phyloP scores from a whole-genome alignment of 2,113 vertebrate species.

The Rhynchomys soricoides region DNA sequence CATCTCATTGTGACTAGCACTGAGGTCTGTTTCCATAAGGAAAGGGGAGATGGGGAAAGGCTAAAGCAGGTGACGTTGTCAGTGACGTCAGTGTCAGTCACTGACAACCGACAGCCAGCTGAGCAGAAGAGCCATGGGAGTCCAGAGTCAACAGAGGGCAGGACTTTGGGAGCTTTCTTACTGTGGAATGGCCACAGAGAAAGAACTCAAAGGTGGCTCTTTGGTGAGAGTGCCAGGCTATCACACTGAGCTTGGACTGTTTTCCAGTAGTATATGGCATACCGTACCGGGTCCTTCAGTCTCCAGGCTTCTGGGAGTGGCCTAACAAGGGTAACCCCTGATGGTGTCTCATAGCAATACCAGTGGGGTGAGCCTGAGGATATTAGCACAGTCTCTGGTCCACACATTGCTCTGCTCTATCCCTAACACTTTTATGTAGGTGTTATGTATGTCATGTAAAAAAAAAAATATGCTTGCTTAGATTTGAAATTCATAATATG shows the following conservation, averaged over 20 bases:
- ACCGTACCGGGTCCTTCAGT: not conserved
- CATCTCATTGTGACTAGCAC: not conserved
- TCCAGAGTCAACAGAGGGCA: not conserved
- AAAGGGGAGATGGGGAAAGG: not conserved
- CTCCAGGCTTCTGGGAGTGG: not conserved
- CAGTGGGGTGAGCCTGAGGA: accelerated
- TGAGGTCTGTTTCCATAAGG: not conserved
- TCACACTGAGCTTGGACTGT: not conserved
- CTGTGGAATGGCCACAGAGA: not conserved
- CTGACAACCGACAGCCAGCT: not conserved
- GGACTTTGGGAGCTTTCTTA: not conserved
- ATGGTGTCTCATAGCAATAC: not conserved
- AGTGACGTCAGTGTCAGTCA: too few relatives aligned
- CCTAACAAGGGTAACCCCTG: not conserved
- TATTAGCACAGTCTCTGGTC: not conserved
- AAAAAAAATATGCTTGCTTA: not conserved
- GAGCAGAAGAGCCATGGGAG: accelerated
- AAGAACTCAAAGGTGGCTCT: not conserved
- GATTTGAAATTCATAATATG: not conserved
- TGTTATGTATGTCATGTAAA: not conserved
- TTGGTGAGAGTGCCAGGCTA: not conserved
- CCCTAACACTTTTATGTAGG: not conserved
- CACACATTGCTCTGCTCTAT: not conserved
- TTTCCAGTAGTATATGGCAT: not conserved
- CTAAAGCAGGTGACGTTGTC: not conserved